A percentile compares a stretch with the other conserved stretches of the same genome.
Conservation (phyloP, 2,797 vertebrate species). For the Tenualosa ilisha region DNA sequence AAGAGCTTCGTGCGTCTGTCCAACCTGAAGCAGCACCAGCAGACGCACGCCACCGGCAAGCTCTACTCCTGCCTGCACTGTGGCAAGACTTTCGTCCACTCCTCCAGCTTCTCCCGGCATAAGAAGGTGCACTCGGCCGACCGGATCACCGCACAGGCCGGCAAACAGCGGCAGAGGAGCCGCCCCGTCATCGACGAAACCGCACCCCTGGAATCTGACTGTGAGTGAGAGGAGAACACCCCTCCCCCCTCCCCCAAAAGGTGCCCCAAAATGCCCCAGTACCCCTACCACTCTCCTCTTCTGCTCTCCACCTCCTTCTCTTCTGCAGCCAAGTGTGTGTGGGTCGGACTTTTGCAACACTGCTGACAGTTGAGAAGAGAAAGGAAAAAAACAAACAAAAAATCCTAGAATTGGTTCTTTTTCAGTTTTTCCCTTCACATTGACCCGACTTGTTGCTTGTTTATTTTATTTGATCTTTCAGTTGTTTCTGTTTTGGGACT, state of each 20-base stretch:
- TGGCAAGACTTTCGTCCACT: slow-evolving; percentile 78
- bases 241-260: background rate
- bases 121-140: slow-evolving; percentile 75
- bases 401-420: background rate
- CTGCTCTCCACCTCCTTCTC: slow-evolving; percentile 30
- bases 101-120: slow-evolving; percentile 75
- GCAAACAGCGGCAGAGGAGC: slow-evolving; percentile 55
- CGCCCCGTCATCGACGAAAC: slow-evolving; percentile 63
- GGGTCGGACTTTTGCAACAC: slow-evolving; percentile 38
- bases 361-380: slow-evolving; percentile 31
- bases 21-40: slow-evolving; percentile 66
- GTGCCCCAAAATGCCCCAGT: background rate
- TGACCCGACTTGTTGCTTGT: slow-evolving; percentile 36
- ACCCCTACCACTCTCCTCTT: slow-evolving; percentile 15
- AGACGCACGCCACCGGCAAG: slow-evolving; percentile 61
- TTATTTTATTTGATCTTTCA: slow-evolving; percentile 17
- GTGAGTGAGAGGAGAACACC: slow-evolving; percentile 60
- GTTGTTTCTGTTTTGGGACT: slow-evolving; percentile 39
- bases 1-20: slow-evolving; percentile 57
- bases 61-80: slow-evolving; percentile 72
- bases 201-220: slow-evolving; percentile 73
- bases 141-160: slow-evolving; percentile 62
- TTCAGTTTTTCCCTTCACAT: background rate
- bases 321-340: slow-evolving; percentile 29
- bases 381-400: slow-evolving; percentile 29